Evolutionary conservation across 2,888 invertebrate genomes (phyloP).

Genomic region (Rambutsinella grinnellia): DNA sequence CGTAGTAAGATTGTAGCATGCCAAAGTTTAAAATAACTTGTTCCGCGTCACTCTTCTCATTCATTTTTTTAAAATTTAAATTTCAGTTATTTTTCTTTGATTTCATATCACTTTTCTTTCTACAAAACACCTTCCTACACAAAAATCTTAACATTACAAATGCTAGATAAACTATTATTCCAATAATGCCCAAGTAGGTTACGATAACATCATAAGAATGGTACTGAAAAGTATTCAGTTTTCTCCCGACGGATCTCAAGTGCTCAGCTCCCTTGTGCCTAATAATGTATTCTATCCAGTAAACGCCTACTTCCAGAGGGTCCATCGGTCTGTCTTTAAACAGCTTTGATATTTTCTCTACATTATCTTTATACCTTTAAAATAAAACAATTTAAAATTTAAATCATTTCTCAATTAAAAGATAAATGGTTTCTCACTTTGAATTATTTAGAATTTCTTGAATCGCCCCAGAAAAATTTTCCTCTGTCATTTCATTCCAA

Average conservation of each 20-base stretch:
- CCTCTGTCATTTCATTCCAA: conserved; percentile 32
- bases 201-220: conserved; percentile 61
- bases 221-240: conserved; percentile 58
- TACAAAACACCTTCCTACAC: too few relatives aligned
- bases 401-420: not conserved
- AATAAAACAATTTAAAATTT: not conserved
- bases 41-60: too few relatives aligned
- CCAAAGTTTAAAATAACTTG: too few relatives aligned
- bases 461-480: conserved; percentile 18
- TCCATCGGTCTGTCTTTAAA: conserved; percentile 40
- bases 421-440: conserved; percentile 2
- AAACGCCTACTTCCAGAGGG: conserved; percentile 38
- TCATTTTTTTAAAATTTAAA: too few relatives aligned
- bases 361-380: conserved; percentile 45
- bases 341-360: conserved; percentile 28
- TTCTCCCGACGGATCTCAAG: conserved; percentile 60
- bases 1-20: too few relatives aligned
- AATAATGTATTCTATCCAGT: conserved; percentile 52
- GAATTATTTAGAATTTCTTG: conserved; percentile 35
- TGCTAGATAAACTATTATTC: too few relatives aligned
- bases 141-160: too few relatives aligned
- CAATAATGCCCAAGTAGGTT: conserved; percentile 18
- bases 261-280: conserved; percentile 64
- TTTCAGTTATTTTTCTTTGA: too few relatives aligned
- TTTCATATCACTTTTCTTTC: too few relatives aligned